These are phyloP conservation scores for Conops quadrifasciatus DNA, from an alignment of 2,888 invertebrate species.

Conservation along the genomic window DNA sequence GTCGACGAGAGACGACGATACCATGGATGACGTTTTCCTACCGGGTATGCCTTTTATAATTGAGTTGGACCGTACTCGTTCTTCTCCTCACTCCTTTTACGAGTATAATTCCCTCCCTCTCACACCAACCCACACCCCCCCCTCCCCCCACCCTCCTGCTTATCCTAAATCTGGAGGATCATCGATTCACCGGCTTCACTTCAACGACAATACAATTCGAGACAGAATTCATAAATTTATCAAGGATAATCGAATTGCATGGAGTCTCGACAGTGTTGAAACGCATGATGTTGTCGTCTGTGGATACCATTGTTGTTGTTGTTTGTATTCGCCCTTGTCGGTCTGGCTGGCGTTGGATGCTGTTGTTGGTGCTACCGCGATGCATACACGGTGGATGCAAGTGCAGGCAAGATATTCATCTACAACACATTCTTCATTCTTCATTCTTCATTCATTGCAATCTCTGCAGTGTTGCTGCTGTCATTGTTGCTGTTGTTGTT, in stretches of 20 bases:
- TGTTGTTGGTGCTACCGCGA: conserved; percentile 26
- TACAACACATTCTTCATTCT: conserved; percentile 2
- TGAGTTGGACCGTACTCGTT: too few species aligned
- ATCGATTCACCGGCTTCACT: neutral
- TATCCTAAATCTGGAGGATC: neutral
- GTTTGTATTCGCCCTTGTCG: conserved; percentile 12
- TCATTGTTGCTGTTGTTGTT: conserved; percentile 2
- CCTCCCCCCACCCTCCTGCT: neutral
- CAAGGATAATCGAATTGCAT: conserved; percentile 37
- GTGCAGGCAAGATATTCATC: neutral
- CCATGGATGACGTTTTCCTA: too few species aligned
- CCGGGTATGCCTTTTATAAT: too few species aligned
- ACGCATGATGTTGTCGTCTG: conserved; percentile 21
- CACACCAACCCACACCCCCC: neutral
- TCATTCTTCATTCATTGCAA: neutral
- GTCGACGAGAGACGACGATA: too few species aligned
- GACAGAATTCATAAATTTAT: conserved; percentile 39
- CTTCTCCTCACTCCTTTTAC: too few species aligned
- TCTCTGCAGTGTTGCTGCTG: too few species aligned
- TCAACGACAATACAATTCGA: neutral
- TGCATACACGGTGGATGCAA: neutral
- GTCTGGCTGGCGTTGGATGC: neutral
- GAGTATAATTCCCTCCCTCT: neutral
- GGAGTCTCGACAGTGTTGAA: conserved; percentile 29
- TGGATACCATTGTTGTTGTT: conserved; percentile 14